These are phyloP conservation scores for Podarcis muralis DNA, from an alignment of 2,113 vertebrate genomes.

Conservation along the genomic window DNA sequence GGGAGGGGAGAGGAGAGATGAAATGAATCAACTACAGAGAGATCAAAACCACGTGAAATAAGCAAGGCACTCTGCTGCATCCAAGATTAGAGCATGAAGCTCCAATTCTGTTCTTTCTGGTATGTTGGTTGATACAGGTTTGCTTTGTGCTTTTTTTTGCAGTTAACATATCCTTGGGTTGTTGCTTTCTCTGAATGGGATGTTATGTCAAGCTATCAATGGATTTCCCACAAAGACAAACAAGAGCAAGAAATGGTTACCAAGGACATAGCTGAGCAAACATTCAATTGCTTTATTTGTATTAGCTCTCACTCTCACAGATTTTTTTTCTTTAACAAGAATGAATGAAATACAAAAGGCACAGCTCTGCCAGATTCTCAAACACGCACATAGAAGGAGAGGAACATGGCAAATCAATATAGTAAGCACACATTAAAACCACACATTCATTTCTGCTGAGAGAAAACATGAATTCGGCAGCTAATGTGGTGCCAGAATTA, in stretches of 20 bases:
- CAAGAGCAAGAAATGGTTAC: slow-evolving; percentile 1
- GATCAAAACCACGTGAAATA: not conserved
- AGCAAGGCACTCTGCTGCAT: not conserved
- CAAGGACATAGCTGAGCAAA: slow-evolving; percentile 33
- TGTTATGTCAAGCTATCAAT: slow-evolving; percentile 26
- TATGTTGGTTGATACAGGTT: not conserved
- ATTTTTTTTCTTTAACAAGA: not conserved
- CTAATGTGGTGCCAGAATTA: not conserved
- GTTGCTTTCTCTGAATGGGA: slow-evolving; percentile 17
- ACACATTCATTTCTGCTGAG: not conserved
- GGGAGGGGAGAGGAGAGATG: not conserved
- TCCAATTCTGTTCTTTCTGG: not conserved
- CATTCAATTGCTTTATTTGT: not conserved
- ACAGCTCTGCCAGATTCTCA: not conserved
- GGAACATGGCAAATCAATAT: not conserved
- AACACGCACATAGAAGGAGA: not conserved
- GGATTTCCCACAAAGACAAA: slow-evolving; percentile 24
- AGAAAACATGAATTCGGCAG: not conserved
- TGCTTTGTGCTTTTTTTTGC: not conserved
- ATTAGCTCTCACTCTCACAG: not conserved
- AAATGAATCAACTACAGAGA: not conserved
- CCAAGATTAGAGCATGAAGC: not conserved
- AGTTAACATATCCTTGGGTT: not conserved
- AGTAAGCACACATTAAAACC: not conserved
- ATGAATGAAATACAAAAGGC: not conserved